Base-by-base conservation (phyloP, 2,113 vertebrate species). In the Tiliqua scincoides region DNA sequence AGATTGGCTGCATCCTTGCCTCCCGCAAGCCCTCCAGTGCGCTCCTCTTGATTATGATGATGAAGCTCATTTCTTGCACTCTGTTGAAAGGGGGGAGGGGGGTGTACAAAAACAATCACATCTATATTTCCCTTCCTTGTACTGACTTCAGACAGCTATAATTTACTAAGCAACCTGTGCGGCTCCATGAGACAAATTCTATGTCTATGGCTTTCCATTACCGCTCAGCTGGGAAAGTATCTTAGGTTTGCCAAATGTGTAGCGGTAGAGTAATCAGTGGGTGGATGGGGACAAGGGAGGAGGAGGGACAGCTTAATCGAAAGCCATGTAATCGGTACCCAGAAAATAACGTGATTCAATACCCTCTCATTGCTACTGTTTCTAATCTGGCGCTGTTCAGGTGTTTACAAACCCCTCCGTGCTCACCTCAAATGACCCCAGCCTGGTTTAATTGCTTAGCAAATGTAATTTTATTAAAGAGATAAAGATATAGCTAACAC, bases 401-500 rank as follows among this genome's bases (percentile, higher is more conserved):
- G 93, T 96, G 93, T 92, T 95, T 88, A 61, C 85, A 92, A 8
- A 52, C 86, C 23, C 40, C 90, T 87, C 68, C 85, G 89, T 71
- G 70, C 85, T 96, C 59, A 78, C 95, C 93, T 95, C 63, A 85
- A 6, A 7, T 95, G 95, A 94, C 95, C 94, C 4, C 0, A 88
- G 89, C 74, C 92, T 93, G 92, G 89, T 92, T 95, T 96, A 95
- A 97, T 96, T 96, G 95, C 95, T 96, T 95, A 96, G 94, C 95
- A 95, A 96, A 95, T 76, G 27, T 96, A 94, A 96, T 96, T 97
- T 96, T 96, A 96, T 95, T 94, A 96, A 93, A 0, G 59, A 96
- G 94, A 95, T 95, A 96, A 95, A 97, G 94, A 95, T 95, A 96
- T 67, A 91, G 93, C 90, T 90, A 94, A 93, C 91, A 76, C 92